Percentiles rank a stretch among this genome's conserved stretches.
Evolutionary conservation across 2,888 invertebrate genomes (phyloP).

Genomic region (Hyles lineata): DNA sequence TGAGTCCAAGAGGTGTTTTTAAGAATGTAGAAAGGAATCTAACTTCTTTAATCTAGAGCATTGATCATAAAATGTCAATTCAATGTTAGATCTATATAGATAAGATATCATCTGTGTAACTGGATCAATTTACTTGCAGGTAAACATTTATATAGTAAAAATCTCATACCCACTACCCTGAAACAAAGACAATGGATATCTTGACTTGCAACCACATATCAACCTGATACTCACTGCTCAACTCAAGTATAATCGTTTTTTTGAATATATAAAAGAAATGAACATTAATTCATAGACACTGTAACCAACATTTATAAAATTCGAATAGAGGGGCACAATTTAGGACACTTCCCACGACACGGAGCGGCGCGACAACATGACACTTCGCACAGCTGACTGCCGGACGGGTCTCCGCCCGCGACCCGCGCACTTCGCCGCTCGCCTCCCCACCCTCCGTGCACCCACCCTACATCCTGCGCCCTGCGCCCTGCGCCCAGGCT

Average conservation of each 20-base stretch:
- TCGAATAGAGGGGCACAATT: constrained; percentile 60
- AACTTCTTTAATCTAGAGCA: constrained; percentile 35
- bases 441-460: constrained; percentile 48
- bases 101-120: constrained; percentile 46
- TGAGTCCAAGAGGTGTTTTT: background rate
- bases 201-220: constrained; percentile 8
- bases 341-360: constrained; percentile 77
- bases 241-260: background rate
- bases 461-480: constrained; percentile 61
- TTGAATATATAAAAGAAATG: background rate
- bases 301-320: constrained; percentile 12
- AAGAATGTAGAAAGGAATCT: constrained; percentile 11
- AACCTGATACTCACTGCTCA: constrained; percentile 11
- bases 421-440: constrained; percentile 54
- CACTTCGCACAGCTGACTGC: constrained; percentile 82
- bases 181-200: constrained; percentile 32
- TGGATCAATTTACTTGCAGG: constrained; percentile 33
- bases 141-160: constrained; percentile 32
- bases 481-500: constrained; percentile 62
- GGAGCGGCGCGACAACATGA: constrained; percentile 67
- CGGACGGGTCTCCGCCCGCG: constrained; percentile 65
- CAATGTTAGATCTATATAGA: constrained; percentile 43
- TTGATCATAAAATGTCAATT: constrained; percentile 47
- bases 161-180: constrained; percentile 7
- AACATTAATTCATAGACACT: constrained; percentile 15